Evolutionary conservation across 2,888 invertebrate species (phyloP).

Genomic region (Megastigmus dorsalis): DNA sequence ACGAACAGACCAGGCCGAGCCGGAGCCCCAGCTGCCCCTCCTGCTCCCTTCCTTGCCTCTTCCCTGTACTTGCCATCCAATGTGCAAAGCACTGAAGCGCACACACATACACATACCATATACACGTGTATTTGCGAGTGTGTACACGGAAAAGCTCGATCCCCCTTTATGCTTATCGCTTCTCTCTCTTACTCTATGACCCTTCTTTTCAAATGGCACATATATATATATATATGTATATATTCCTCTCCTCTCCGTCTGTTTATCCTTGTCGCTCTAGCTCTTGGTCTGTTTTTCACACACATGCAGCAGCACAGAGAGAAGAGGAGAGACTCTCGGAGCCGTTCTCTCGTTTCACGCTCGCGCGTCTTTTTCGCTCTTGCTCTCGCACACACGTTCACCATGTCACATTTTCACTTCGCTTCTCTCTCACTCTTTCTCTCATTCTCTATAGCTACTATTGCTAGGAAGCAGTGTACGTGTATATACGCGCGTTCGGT

Average conservation of each 20-base stretch:
- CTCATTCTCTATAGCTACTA: too few species aligned
- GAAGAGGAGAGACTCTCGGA: conserved; percentile 2
- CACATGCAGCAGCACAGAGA: neutral
- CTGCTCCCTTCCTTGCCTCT: too few species aligned
- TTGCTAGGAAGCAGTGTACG: too few species aligned
- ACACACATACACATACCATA: too few species aligned
- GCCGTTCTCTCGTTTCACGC: conserved; percentile 8
- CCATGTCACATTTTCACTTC: conserved; percentile 43
- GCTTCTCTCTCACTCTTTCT: neutral
- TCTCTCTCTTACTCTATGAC: neutral
- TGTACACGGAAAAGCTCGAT: too few species aligned
- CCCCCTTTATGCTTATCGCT: too few species aligned
- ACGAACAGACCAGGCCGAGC: neutral
- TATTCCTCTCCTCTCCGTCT: conserved; percentile 22
- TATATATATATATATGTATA: too few species aligned
- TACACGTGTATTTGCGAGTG: too few species aligned
- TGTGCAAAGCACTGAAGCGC: neutral
- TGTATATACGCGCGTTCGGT: neutral
- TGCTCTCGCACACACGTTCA: neutral
- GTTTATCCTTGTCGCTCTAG: conserved; percentile 9
- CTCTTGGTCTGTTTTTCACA: neutral
- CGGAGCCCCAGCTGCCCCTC: neutral
- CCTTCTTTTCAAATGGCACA: conserved; percentile 34
- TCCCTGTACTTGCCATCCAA: too few species aligned
- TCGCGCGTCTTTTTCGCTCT: conserved; percentile 24